A percentile compares a stretch with the other conserved stretches of the same genome.
Evolutionary conservation across 2,797 vertebrate species (phyloP).

Genomic region (Tangara arthus): DNA sequence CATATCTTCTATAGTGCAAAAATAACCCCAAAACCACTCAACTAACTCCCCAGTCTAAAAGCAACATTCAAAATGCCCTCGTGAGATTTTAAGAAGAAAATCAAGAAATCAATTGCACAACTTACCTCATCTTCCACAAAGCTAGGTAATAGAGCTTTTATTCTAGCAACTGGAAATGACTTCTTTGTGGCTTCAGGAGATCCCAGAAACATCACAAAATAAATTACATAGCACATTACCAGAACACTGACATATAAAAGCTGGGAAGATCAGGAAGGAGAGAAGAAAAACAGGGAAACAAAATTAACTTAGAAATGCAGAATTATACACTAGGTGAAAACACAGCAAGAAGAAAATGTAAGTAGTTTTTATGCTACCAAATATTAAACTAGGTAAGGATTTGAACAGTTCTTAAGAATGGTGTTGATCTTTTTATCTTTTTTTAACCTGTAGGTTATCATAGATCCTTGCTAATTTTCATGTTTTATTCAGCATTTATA

Average conservation of each 20-base stretch:
- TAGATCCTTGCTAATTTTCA: neutral
- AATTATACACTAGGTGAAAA: neutral
- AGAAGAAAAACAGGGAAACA: neutral
- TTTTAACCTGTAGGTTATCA: neutral
- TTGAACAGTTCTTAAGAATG: neutral
- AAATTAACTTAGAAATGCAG: neutral
- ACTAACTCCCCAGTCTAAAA: neutral
- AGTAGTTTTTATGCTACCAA: neutral
- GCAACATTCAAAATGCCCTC: neutral
- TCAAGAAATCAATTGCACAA: neutral
- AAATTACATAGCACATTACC: conserved; percentile 84
- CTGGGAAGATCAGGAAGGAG: conserved; percentile 62
- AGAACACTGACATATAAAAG: conserved; percentile 86
- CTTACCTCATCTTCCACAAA: conserved; percentile 80
- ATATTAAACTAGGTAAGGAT: neutral
- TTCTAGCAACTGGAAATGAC: conserved; percentile 81
- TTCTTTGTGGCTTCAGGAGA: conserved; percentile 82
- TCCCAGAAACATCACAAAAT: conserved; percentile 86
- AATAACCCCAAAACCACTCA: neutral
- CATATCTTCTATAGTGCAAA: neutral
- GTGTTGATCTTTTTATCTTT: neutral
- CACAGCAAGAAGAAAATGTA: neutral
- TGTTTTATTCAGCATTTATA: neutral
- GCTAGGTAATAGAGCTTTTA: conserved; percentile 83
- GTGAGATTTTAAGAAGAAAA: neutral